These are phyloP conservation scores for Holcopasites calliopsidis DNA, from an alignment of 1,140 invertebrate genomes.

Conservation along the genomic window DNA sequence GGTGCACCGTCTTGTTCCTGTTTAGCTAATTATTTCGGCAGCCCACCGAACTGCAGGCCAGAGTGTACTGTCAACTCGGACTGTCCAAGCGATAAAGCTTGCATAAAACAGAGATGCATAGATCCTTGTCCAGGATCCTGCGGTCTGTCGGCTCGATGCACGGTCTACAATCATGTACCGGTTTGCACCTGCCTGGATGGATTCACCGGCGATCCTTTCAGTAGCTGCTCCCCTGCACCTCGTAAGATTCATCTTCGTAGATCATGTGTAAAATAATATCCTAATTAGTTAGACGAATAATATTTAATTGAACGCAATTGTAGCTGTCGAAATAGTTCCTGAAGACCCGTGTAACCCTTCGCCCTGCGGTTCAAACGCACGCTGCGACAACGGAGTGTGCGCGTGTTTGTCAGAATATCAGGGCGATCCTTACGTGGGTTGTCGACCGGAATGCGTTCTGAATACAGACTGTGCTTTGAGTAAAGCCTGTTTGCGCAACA, in stretches of 20 bases:
- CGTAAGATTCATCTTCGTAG: not conserved
- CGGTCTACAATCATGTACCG: conserved; percentile 85
- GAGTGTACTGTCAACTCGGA: conserved; percentile 86
- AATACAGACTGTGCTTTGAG: conserved; percentile 91
- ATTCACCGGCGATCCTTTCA: conserved; percentile 90
- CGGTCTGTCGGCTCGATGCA: conserved; percentile 84
- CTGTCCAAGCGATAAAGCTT: conserved; percentile 83
- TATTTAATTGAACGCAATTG: conserved; percentile 57
- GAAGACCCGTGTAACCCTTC: conserved; percentile 84
- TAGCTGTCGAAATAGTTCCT: conserved; percentile 47
- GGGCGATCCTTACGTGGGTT: conserved; percentile 82
- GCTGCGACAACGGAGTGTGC: conserved; percentile 85
- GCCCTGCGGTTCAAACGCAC: conserved; percentile 87
- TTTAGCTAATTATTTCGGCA: conserved; percentile 81
- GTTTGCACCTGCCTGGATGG: conserved; percentile 91
- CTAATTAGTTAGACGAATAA: not conserved
- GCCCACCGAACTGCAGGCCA: conserved; percentile 84
- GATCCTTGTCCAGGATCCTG: conserved; percentile 86
- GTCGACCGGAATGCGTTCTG: conserved; percentile 87
- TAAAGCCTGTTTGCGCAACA: conserved; percentile 89
- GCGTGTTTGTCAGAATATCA: conserved; percentile 85
- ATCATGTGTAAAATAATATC: not conserved
- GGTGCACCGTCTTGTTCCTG: conserved; percentile 82
- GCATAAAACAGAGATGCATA: conserved; percentile 84
- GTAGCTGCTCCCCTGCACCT: conserved; percentile 75